Evolutionary conservation across 1,140 invertebrate genomes (phyloP).

Genomic region (Euura saliciscinereae): DNA sequence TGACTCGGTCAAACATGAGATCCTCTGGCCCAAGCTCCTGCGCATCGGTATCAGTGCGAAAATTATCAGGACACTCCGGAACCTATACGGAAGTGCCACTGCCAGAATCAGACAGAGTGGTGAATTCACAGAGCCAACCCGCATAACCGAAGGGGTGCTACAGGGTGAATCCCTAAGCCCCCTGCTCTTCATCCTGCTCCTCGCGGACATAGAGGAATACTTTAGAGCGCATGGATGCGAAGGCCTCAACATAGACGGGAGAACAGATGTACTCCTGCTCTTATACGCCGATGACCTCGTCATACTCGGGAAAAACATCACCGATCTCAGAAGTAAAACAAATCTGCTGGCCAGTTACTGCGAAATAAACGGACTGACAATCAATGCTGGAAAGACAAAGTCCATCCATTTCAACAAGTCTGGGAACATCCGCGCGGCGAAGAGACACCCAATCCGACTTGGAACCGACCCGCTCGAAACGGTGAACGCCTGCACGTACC

Average conservation of each 20-base stretch:
- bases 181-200: conserved; percentile 23
- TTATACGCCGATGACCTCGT: conserved; percentile 13
- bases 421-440: neutral
- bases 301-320: no score
- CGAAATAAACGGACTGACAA: no score
- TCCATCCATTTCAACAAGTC: conserved; percentile 9
- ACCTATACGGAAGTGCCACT: conserved; percentile 24
- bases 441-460: conserved; percentile 15
- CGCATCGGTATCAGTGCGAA: conserved; percentile 26
- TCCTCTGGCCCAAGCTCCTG: conserved; percentile 29
- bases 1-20: conserved; percentile 24
- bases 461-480: conserved; percentile 10
- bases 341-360: no score
- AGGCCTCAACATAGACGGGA: conserved; percentile 9
- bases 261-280: neutral
- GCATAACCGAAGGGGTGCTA: conserved; percentile 25
- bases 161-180: conserved; percentile 30
- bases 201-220: conserved; percentile 25
- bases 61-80: conserved; percentile 25
- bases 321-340: no score
- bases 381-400: neutral
- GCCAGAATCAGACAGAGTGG: conserved; percentile 19
- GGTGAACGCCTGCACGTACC: conserved; percentile 19
- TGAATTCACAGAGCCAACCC: neutral
- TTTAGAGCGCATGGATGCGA: neutral